A percentile compares a stretch with the other conserved stretches of the same genome.
Evolutionary conservation across 2,113 vertebrate genomes (phyloP).

Genomic region (Actenoides lindsayi): DNA sequence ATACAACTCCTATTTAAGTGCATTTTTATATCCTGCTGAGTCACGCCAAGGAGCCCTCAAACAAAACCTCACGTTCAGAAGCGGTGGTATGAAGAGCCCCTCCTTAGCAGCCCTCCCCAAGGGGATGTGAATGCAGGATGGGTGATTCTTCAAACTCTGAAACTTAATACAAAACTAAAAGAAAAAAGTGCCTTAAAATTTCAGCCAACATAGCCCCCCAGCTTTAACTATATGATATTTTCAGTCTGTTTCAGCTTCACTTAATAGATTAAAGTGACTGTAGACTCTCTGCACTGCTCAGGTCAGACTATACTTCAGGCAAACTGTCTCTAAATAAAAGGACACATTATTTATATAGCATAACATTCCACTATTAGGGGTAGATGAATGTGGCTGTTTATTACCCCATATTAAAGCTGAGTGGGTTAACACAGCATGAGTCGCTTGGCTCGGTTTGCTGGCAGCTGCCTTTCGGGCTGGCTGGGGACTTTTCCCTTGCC

Average conservation of each 20-base stretch:
- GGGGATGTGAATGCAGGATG: background rate
- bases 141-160: background rate
- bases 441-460: background rate
- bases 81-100: background rate
- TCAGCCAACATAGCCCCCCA: background rate
- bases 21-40: slow-evolving; percentile 43
- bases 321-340: background rate
- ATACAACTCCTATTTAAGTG: slow-evolving; percentile 3
- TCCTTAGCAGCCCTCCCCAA: background rate
- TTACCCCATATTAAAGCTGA: background rate
- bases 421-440: background rate
- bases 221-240: background rate
- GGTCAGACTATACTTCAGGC: background rate
- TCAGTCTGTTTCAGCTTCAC: slow-evolving; percentile 28
- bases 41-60: slow-evolving; percentile 32
- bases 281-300: background rate
- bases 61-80: background rate
- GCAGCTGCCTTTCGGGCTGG: background rate
- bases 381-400: background rate
- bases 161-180: background rate
- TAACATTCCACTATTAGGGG: background rate
- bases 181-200: background rate
- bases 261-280: background rate
- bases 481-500: background rate
- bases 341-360: background rate